phyloP scores from a whole-genome alignment of 2,113 vertebrate genomes.

The Ceyx melanurus region DNA sequence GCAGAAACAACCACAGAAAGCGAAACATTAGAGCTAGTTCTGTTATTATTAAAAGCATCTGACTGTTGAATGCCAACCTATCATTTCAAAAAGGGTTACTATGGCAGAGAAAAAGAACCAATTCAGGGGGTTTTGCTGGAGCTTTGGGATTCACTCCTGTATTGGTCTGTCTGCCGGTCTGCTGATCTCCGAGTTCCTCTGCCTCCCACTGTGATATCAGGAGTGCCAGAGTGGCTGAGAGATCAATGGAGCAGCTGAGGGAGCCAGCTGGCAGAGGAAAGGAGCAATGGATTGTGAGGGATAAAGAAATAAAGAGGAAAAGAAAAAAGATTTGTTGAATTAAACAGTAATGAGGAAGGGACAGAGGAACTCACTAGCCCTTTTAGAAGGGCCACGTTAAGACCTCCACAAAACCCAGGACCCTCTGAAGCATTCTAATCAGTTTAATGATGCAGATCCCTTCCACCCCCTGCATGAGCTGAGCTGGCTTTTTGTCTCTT shows the following conservation, averaged over 20 bases:
- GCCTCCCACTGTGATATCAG: slow-evolving; percentile 58
- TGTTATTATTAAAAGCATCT: background rate
- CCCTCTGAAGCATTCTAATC: slow-evolving; percentile 51
- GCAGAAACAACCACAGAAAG: background rate
- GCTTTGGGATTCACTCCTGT: slow-evolving; percentile 28
- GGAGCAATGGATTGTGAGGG: slow-evolving; percentile 43
- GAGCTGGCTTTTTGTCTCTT: background rate
- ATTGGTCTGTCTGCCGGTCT: background rate
- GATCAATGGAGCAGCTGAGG: slow-evolving; percentile 67
- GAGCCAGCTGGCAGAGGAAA: slow-evolving; percentile 59
- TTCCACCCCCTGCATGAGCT: background rate
- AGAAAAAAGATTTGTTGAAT: slow-evolving; percentile 34
- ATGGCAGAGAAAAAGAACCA: background rate
- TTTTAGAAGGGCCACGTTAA: slow-evolving; percentile 21
- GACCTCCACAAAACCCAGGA: slow-evolving; percentile 35
- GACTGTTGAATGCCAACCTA: background rate
- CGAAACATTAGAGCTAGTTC: background rate
- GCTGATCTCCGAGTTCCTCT: slow-evolving; percentile 43
- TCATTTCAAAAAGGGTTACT: background rate
- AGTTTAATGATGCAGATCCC: slow-evolving; percentile 45
- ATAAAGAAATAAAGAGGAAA: background rate
- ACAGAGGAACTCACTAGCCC: background rate
- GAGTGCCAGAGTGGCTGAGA: slow-evolving; percentile 46
- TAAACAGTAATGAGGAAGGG: slow-evolving; percentile 14
- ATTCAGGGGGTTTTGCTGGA: background rate